These are phyloP conservation scores for Neotoxoptera formosana DNA, from an alignment of 1,140 invertebrate genomes.

Conservation along the genomic window DNA sequence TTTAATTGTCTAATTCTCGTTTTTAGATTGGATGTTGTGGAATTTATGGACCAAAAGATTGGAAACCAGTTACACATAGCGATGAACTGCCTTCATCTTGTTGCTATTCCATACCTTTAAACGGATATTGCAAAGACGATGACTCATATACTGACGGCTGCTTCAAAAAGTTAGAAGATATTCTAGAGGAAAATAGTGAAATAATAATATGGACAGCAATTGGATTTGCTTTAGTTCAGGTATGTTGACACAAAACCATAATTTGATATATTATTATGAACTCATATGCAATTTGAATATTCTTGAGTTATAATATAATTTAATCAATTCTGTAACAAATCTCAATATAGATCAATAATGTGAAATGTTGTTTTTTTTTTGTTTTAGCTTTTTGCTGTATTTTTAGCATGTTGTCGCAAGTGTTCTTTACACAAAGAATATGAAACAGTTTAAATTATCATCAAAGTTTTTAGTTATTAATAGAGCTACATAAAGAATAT, in stretches of 20 bases:
- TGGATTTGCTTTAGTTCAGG: conserved; percentile 46
- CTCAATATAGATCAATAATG: too few species aligned
- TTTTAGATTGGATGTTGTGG: conserved; percentile 45
- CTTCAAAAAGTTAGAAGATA: not conserved
- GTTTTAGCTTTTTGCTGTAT: conserved; percentile 46
- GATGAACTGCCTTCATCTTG: conserved; percentile 34
- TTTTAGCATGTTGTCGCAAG: conserved; percentile 41
- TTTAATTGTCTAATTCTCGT: not conserved
- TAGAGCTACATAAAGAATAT: not conserved
- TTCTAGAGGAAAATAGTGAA: conserved; percentile 7
- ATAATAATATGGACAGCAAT: conserved; percentile 30
- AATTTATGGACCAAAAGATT: conserved; percentile 39
- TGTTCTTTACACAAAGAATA: conserved; percentile 37
- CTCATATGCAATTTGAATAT: not conserved
- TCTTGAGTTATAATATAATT: too few species aligned
- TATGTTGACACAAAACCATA: not conserved
- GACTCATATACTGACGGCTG: conserved; percentile 19
- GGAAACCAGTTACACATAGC: not conserved
- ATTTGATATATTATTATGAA: not conserved
- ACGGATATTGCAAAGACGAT: not conserved
- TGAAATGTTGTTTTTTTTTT: not conserved
- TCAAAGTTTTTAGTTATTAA: not conserved
- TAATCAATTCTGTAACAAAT: too few species aligned
- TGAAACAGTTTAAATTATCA: conserved; percentile 53
- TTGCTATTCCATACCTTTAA: not conserved